Percentiles rank a stretch among this genome's conserved stretches.
Evolutionary conservation across 1,140 invertebrate genomes (phyloP).

Genomic region (Zaprionus africanus): DNA sequence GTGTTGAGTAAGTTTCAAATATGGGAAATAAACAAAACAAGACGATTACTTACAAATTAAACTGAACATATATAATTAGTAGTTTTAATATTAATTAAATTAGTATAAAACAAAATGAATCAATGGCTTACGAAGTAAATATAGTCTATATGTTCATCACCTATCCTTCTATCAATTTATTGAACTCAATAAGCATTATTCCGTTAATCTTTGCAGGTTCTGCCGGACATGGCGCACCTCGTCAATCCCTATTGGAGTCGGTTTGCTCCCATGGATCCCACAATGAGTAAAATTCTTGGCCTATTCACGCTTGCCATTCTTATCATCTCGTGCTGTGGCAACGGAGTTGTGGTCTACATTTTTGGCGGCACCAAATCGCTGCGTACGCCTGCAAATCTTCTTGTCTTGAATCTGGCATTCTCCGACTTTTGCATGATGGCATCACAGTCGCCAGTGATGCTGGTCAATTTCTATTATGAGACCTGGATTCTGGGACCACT

Average conservation of each 20-base stretch:
- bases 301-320: slow-evolving; percentile 69
- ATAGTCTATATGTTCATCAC: too few relatives aligned
- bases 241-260: slow-evolving; percentile 90
- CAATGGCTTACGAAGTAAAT: too few relatives aligned
- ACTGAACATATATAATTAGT: too few relatives aligned
- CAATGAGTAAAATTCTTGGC: slow-evolving; percentile 86
- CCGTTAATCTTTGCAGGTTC: slow-evolving; percentile 31
- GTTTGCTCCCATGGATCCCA: slow-evolving; percentile 91
- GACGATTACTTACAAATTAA: too few relatives aligned
- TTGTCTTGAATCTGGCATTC: slow-evolving; percentile 87
- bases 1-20: too few relatives aligned
- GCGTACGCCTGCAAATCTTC: slow-evolving; percentile 86
- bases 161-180: too few relatives aligned
- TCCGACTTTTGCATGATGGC: slow-evolving; percentile 94
- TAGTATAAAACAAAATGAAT: too few relatives aligned
- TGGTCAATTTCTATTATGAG: slow-evolving; percentile 93
- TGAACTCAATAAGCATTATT: background rate
- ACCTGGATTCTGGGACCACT: slow-evolving; percentile 93
- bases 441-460: slow-evolving; percentile 92
- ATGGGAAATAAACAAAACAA: too few relatives aligned
- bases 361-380: slow-evolving; percentile 87
- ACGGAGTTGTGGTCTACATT: slow-evolving; percentile 87
- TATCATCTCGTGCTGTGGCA: slow-evolving; percentile 85
- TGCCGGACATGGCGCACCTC: slow-evolving; percentile 89
- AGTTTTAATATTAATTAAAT: too few relatives aligned